Base-by-base conservation (phyloP, 2,888 invertebrate genomes). In the Heliconius aoede region DNA sequence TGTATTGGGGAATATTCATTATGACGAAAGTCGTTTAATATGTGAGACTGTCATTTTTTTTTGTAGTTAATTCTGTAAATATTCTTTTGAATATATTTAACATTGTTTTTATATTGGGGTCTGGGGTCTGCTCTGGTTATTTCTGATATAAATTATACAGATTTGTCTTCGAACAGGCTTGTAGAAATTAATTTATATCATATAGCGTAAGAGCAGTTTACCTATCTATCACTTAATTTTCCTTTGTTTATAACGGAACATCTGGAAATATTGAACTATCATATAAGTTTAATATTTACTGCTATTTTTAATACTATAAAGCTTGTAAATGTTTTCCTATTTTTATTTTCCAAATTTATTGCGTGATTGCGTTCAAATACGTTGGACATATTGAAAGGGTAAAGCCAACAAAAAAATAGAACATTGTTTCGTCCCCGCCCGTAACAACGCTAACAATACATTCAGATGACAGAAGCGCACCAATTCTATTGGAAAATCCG, bases 401-500 rank as follows among this genome's bases (percentile, higher is more conserved):
- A 84, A 88, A 89, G 86, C 87, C 83, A 88, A 86, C 86, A 87
- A 86, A 86, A 87, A 89, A 86, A 88, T 86, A 84, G 83, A 76
- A 82, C 83, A 88, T 88, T 89, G 90, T 89, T 88, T 86, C 84
- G 85, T 85, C 83, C 84, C 79, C 80, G 84, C 80, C 84, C 85
- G 85, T 87, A 87, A 89, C 86, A 88, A 86, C 86, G 84, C 84
- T 83, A 77, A 81, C 81, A 82, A 83, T 82, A 80, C 79, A 82
- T 83, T 84, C 76, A 72, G 71, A 76, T 82, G 84, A 84, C 83
- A 87, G 86, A 86, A 86, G 86, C 84, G 87, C 85, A 90, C 85
- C 89, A 90, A 91, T 90, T 91, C 90, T 89, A 92, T 92, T 88
- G 91, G 91, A 89, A 92, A 92, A 91, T 88, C 90, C 91, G 92